Conservation (phyloP, 2,797 vertebrate genomes). For the Phylloscopus collybita region DNA sequence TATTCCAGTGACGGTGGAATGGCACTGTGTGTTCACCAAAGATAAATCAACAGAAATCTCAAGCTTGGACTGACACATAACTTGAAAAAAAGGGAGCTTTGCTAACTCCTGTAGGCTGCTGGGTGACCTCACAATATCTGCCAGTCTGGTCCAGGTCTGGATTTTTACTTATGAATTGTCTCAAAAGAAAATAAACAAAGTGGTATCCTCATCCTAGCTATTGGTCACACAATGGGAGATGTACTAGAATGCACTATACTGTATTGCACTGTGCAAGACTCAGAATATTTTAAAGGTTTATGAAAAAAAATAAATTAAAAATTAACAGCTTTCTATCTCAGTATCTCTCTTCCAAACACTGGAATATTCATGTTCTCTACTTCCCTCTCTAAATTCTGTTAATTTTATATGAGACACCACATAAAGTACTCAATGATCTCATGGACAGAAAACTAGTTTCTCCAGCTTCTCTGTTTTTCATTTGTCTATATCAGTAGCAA, state of each 20-base stretch:
- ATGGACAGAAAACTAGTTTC: background rate
- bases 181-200: background rate
- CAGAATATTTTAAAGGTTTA: background rate
- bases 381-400: conserved; percentile 47
- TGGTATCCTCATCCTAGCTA: no score
- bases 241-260: background rate
- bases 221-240: accelerated
- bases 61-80: background rate
- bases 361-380: conserved; percentile 42
- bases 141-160: background rate
- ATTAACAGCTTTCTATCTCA: background rate
- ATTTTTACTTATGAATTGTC: background rate
- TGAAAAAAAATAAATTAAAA: conserved; percentile 23
- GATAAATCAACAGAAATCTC: background rate
- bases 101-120: background rate
- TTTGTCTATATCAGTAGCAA: background rate
- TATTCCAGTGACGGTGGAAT: accelerated
- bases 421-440: conserved; percentile 9
- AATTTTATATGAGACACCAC: conserved; percentile 46
- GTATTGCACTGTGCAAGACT: background rate
- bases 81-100: background rate
- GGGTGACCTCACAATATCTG: background rate
- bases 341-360: background rate
- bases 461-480: background rate
- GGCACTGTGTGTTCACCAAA: background rate